Conservation (phyloP, 2,888 invertebrate species). For the Eustalomyia histrio region DNA sequence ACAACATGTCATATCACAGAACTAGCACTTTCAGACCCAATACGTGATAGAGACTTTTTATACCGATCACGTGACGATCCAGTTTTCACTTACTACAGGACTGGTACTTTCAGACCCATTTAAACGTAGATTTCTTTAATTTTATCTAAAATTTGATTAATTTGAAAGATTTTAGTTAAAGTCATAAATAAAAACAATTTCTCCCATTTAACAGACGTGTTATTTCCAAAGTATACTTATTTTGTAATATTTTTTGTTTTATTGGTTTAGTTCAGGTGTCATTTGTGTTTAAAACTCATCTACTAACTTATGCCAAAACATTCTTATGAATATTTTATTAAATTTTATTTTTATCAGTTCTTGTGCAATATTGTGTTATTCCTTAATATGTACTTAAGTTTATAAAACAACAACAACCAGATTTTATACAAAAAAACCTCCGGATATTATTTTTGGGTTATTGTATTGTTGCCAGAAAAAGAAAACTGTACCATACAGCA, state of each 20-base stretch:
- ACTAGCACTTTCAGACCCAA: too few relatives aligned
- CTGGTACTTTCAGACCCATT: too few relatives aligned
- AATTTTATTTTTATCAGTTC: neutral
- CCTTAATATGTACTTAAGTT: neutral
- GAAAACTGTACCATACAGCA: neutral
- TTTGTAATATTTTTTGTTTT: neutral
- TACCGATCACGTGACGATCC: too few relatives aligned
- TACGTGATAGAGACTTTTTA: too few relatives aligned
- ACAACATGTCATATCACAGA: too few relatives aligned
- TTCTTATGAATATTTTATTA: conserved; percentile 36
- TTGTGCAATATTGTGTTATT: neutral
- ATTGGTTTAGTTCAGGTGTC: neutral
- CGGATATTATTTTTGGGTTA: conserved; percentile 13
- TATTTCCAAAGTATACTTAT: too few relatives aligned
- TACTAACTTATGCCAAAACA: conserved; percentile 35
- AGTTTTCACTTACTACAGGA: too few relatives aligned
- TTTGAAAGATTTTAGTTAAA: too few relatives aligned
- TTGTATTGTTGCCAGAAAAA: conserved; percentile 39
- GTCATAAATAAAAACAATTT: too few relatives aligned
- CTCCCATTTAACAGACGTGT: too few relatives aligned
- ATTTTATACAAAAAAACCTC: neutral
- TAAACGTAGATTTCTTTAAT: too few relatives aligned
- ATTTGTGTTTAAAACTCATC: conserved; percentile 1
- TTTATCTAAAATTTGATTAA: too few relatives aligned
- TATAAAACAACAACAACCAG: neutral